A percentile compares a stretch with the other conserved stretches of the same genome.
These are phyloP conservation scores for Poeciliopsis infans DNA, from an alignment of 2,797 vertebrate species.

Conservation along the genomic window DNA sequence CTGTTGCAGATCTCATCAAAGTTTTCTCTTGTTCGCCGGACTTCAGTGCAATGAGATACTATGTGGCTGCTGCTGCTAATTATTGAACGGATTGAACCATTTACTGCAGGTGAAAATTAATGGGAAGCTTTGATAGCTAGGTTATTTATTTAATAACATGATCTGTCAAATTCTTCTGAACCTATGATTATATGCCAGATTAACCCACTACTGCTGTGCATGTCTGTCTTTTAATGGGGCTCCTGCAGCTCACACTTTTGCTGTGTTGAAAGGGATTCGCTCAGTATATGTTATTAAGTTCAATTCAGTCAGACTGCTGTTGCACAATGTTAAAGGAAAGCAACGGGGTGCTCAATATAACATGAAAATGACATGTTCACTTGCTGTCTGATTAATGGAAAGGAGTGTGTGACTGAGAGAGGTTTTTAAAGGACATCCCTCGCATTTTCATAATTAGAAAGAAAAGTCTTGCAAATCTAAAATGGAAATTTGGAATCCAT, in stretches of 20 bases:
- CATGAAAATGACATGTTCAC: background rate
- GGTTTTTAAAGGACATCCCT: background rate
- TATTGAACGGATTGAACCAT: background rate
- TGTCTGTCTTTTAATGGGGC: background rate
- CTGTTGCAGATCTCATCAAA: background rate
- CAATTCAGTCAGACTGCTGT: slow-evolving; percentile 3
- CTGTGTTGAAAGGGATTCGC: slow-evolving; percentile 8
- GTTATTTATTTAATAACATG: background rate
- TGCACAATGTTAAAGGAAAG: slow-evolving; percentile 6
- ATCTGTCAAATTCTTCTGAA: background rate
- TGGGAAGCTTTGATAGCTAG: background rate
- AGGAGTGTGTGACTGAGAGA: background rate
- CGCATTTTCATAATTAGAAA: slow-evolving; percentile 1
- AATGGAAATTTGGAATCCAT: background rate
- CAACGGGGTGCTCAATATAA: background rate
- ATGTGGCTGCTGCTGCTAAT: background rate
- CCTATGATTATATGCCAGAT: slow-evolving; percentile 4
- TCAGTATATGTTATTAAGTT: slow-evolving; percentile 1
- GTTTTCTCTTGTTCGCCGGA: background rate
- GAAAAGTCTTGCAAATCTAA: background rate
- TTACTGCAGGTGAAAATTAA: background rate
- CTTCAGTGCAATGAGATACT: background rate
- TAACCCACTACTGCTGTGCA: slow-evolving; percentile 2
- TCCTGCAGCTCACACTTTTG: background rate
- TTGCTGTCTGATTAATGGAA: background rate